Evolutionary conservation across 2,797 vertebrate genomes (phyloP).

Genomic region (Peromyscus melanophrys): DNA sequence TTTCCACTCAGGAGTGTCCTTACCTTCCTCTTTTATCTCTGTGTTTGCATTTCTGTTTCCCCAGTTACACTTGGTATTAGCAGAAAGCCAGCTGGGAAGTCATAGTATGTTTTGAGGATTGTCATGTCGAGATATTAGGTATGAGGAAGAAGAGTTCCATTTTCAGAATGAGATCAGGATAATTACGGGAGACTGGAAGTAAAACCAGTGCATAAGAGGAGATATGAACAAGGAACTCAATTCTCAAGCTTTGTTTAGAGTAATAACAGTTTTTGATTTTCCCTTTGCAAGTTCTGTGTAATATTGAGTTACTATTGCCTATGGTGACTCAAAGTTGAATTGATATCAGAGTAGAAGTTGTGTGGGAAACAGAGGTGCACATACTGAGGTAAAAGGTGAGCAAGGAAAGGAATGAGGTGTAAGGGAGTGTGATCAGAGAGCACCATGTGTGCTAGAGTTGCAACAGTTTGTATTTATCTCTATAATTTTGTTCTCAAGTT

Average conservation of each 20-base stretch:
- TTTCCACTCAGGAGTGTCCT: conserved; percentile 27
- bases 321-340: conserved; percentile 40
- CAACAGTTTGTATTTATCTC: conserved; percentile 35
- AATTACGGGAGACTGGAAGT: neutral
- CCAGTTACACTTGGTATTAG: conserved; percentile 34
- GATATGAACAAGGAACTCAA: neutral
- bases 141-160: neutral
- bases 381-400: conserved; percentile 63
- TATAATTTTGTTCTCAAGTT: conserved; percentile 36
- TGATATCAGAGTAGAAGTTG: conserved; percentile 27
- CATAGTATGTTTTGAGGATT: conserved; percentile 51
- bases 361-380: conserved; percentile 62
- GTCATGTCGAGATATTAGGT: neutral
- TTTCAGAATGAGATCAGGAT: conserved; percentile 48
- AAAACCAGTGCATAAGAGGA: neutral
- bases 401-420: conserved; percentile 16
- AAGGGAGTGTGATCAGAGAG: neutral
- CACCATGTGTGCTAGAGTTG: neutral
- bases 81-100: conserved; percentile 51
- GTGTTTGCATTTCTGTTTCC: conserved; percentile 65
- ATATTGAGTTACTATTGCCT: conserved; percentile 16
- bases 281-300: neutral
- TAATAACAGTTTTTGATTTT: conserved; percentile 42
- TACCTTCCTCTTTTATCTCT: conserved; percentile 61
- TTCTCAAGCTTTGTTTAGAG: neutral